Conservation (phyloP, 1,140 invertebrate genomes). For the Aphelinus atriplicis region DNA sequence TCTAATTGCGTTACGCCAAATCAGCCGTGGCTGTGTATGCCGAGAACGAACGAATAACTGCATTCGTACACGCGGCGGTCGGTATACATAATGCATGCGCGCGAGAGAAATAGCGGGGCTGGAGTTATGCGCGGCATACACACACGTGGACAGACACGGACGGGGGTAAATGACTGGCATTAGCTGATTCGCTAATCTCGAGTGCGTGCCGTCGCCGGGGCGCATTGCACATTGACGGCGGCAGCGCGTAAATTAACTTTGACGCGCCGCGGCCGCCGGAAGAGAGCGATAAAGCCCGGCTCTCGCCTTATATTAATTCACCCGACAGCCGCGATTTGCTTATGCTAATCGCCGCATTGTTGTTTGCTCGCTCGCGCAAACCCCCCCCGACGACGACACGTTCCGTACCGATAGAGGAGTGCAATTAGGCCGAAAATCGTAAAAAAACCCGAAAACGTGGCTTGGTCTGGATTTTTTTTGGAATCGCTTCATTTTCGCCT, state of each 20-base stretch:
- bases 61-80: too few relatives aligned
- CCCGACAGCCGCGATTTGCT: neutral
- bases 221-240: neutral
- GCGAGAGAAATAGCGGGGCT: neutral
- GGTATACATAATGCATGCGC: conserved; percentile 4
- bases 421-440: too few relatives aligned
- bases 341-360: too few relatives aligned
- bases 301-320: conserved; percentile 9
- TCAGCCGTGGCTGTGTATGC: too few relatives aligned
- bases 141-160: neutral
- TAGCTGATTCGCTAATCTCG: conserved; percentile 48
- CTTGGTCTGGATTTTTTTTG: too few relatives aligned
- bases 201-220: neutral
- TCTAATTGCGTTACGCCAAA: too few relatives aligned
- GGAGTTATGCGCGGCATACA: conserved; percentile 18
- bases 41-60: too few relatives aligned
- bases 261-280: neutral
- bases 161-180: conserved; percentile 48
- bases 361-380: too few relatives aligned
- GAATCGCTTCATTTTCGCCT: too few relatives aligned
- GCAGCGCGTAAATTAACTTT: conserved; percentile 21
- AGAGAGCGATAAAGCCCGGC: conserved; percentile 1
- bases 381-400: too few relatives aligned
- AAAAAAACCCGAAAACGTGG: too few relatives aligned
- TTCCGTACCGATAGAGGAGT: too few relatives aligned